Conservation (phyloP, 2,888 invertebrate species). For the Dolomedes plantarius region DNA sequence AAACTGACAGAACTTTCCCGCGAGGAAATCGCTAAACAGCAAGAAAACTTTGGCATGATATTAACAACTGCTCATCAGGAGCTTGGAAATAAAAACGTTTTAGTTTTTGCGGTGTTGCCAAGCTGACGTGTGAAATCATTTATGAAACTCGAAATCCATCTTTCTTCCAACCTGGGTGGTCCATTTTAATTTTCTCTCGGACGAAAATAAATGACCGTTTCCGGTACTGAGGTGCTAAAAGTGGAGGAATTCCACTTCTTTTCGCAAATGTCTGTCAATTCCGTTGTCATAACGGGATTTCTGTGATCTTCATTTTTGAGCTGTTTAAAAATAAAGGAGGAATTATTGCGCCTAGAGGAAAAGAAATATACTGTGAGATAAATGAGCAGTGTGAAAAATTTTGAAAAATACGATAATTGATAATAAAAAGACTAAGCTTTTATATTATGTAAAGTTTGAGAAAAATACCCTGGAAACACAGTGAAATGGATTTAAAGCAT, state of each 20-base stretch:
- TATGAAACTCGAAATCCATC: conserved; percentile 13
- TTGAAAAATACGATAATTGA: no score
- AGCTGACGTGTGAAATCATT: background rate
- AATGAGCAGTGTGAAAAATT: no score
- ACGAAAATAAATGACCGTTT: conserved; percentile 53
- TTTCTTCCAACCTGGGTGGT: conserved; percentile 52
- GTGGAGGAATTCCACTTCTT: background rate
- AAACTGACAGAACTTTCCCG: background rate
- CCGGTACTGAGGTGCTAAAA: conserved; percentile 26
- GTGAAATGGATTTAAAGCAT: no score
- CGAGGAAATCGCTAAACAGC: background rate
- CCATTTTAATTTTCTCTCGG: conserved; percentile 39
- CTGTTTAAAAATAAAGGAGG: no score
- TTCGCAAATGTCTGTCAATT: background rate
- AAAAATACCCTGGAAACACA: no score
- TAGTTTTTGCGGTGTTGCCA: background rate
- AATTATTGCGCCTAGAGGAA: no score
- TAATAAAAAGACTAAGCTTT: no score
- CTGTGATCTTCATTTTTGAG: no score
- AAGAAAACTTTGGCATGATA: background rate
- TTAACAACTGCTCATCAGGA: background rate
- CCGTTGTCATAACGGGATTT: no score
- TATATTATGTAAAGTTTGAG: no score
- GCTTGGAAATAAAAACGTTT: background rate
- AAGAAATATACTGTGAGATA: no score